Base-by-base conservation (phyloP, 1,140 invertebrate genomes). In the Glomeris maerens region DNA sequence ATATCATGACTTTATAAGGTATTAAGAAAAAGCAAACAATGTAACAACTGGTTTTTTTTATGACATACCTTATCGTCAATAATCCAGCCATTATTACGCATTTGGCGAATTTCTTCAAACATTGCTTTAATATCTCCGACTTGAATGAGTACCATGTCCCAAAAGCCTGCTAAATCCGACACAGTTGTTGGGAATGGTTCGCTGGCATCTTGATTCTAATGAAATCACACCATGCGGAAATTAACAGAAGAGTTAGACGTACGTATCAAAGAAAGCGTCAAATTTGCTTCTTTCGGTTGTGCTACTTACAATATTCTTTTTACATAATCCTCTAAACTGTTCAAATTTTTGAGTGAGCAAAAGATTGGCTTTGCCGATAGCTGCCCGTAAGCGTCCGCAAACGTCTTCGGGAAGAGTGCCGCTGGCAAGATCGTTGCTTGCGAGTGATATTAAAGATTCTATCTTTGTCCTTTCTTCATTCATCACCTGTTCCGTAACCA, bases 91-190 rank as follows among this genome's bases (percentile, higher is more conserved):
- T 52, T 25, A 41, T 55, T 21, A 46, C 25, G 27, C 21, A 87
- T 66, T 17, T 62, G 60, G 22, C 82, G 76, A 39, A 94, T 76
- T 51, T 88, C 82, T 4, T 78, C 69, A 64, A 88, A 92, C 50
- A 85, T 70, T 4, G 77, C 73, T 62, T 89, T 76, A 17, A 90
- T 74, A 66, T 87, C 80, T 27, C 80, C 77, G 4, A 91, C 79
- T 68, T 95, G 92, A 40, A 95, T 74, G 64, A 80, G 79, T 4
- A 96, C 86, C 87, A 96, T 92, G 66, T 95, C 92, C 91, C 91
- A 96, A 69, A 95, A 95, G 17, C 92, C 92, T 59, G 84, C 84
- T 47, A 95, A 71, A 67, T 96, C 92, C 58, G 85, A 80, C 58
- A 76, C 71, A 2, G 86, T 92, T 2, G 89, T 92, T 29, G 83